Percentiles rank a stretch among this genome's conserved stretches.
These are phyloP conservation scores for Mimas tiliae DNA, from an alignment of 2,888 invertebrate genomes.

Conservation along the genomic window DNA sequence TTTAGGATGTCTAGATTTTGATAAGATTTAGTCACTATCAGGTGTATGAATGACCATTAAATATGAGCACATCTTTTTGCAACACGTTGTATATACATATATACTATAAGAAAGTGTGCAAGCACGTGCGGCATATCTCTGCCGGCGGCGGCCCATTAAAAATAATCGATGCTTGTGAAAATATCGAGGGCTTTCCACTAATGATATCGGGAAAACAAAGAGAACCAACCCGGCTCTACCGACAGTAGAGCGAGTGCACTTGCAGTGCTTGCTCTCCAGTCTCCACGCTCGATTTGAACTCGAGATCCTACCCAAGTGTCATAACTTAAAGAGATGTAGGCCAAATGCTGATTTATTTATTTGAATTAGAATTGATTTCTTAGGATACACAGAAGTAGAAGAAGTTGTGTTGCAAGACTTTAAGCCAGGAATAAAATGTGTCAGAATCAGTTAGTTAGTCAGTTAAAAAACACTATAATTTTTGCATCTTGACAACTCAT, in stretches of 20 bases:
- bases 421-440: not conserved
- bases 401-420: not conserved
- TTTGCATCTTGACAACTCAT: too few species aligned
- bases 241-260: conserved; percentile 25
- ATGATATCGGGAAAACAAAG: conserved; percentile 82
- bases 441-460: too few species aligned
- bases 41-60: too few species aligned
- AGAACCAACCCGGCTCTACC: conserved; percentile 38
- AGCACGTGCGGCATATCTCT: conserved; percentile 58
- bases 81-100: too few species aligned
- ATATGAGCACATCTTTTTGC: too few species aligned
- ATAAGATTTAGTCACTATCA: too few species aligned
- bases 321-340: conserved; percentile 30
- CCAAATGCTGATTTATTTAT: conserved; percentile 22
- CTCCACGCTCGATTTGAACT: conserved; percentile 37
- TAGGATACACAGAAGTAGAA: too few species aligned
- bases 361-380: not conserved
- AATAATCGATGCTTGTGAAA: conserved; percentile 81
- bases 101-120: conserved; percentile 24
- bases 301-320: conserved; percentile 31
- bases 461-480: too few species aligned
- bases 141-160: conserved; percentile 77
- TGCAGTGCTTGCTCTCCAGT: conserved; percentile 36
- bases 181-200: conserved; percentile 82
- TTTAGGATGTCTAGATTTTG: too few species aligned